phyloP scores from a whole-genome alignment of 1,140 invertebrate genomes.

The Drosophila kanapiae region DNA sequence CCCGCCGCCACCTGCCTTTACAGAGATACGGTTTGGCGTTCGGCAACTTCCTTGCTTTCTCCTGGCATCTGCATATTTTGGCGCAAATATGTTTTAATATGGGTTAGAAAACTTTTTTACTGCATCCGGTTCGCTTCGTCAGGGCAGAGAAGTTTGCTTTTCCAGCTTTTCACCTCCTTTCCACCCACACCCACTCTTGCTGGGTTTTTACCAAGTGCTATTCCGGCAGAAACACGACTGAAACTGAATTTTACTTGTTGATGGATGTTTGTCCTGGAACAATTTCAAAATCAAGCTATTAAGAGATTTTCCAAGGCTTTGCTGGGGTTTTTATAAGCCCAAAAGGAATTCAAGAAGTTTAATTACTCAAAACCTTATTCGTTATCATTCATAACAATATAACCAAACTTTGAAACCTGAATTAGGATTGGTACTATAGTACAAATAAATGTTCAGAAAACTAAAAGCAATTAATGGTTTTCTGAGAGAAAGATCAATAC shows the following conservation, averaged over 20 bases:
- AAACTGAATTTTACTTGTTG: slow-evolving; percentile 47
- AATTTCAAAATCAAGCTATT: slow-evolving; percentile 9
- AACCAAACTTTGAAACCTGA: too few species aligned
- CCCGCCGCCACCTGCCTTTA: slow-evolving; percentile 1
- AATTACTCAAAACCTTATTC: not conserved
- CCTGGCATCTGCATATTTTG: slow-evolving; percentile 59
- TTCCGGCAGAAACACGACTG: too few species aligned
- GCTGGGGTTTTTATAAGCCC: not conserved
- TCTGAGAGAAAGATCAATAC: not conserved
- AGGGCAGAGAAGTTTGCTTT: slow-evolving; percentile 30
- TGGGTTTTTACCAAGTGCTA: slow-evolving; percentile 45
- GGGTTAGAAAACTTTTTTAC: slow-evolving; percentile 55
- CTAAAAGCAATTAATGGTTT: not conserved
- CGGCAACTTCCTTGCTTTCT: slow-evolving; percentile 37
- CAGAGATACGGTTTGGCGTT: slow-evolving; percentile 9
- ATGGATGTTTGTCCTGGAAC: slow-evolving; percentile 39
- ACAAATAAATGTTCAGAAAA: too few species aligned
- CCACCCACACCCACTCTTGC: not conserved
- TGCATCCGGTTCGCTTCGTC: slow-evolving; percentile 26
- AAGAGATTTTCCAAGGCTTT: slow-evolving; percentile 24
- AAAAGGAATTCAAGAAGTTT: not conserved
- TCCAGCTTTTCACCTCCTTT: slow-evolving; percentile 6
- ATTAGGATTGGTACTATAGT: too few species aligned
- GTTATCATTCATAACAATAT: too few species aligned
- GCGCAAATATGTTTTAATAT: slow-evolving; percentile 64